A percentile compares a stretch with the other conserved stretches of the same genome.
phyloP scores from a whole-genome alignment of 2,888 invertebrate species.

The Azorinus chamasolen region DNA sequence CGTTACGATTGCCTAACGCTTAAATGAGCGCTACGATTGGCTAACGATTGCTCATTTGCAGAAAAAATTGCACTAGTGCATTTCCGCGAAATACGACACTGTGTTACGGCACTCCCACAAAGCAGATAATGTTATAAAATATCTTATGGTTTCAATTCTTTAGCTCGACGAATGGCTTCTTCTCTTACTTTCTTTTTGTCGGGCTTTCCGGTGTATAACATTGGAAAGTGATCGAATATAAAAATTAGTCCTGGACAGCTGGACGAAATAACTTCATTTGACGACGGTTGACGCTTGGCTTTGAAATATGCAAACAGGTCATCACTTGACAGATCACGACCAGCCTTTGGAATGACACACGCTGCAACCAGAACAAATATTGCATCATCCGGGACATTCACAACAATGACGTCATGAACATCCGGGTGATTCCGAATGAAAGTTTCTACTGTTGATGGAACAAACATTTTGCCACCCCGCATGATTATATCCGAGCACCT shows the following conservation, averaged over 20 bases:
- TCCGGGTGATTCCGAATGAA: conserved; percentile 40
- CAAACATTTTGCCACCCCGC: conserved; percentile 11
- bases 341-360: conserved; percentile 41
- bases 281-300: neutral
- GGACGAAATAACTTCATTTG: conserved; percentile 17
- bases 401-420: conserved; percentile 44
- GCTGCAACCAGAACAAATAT: conserved; percentile 39
- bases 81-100: no score
- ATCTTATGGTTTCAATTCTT: no score
- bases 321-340: conserved; percentile 6
- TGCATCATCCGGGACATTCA: conserved; percentile 27
- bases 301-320: conserved; percentile 14
- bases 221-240: conserved; percentile 35
- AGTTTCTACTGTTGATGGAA: conserved; percentile 29
- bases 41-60: no score
- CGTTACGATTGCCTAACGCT: no score
- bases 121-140: no score
- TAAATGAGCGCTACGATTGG: no score
- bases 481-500: conserved; percentile 31
- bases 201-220: conserved; percentile 42
- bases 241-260: conserved; percentile 14
- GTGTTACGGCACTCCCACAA: no score
- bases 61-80: no score
- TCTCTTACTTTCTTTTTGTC: conserved; percentile 18
- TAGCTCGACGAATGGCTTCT: neutral